A percentile compares a stretch with the other conserved stretches of the same genome.
Evolutionary conservation across 2,113 vertebrate species (phyloP).

Genomic region (Scophthalmus maximus): DNA sequence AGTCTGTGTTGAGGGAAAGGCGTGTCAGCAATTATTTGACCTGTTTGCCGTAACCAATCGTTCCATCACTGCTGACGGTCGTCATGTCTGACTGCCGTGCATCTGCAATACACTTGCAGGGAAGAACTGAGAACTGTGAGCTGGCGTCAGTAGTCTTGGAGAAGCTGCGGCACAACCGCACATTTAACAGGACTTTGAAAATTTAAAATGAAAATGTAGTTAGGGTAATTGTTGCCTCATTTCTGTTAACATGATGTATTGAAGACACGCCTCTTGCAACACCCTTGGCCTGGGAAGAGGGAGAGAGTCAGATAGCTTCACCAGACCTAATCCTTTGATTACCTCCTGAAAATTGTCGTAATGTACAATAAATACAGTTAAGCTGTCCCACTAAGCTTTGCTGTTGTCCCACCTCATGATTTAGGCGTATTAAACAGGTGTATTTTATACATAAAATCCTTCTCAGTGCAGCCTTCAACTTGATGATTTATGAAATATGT

Average conservation of each 20-base stretch:
- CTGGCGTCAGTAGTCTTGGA: conserved; percentile 1
- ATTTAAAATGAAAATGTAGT: background rate
- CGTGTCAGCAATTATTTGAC: background rate
- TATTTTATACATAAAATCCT: conserved; percentile 27
- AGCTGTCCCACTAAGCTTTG: background rate
- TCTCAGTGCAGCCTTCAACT: background rate
- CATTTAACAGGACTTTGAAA: background rate
- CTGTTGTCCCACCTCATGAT: background rate
- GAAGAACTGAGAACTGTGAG: background rate
- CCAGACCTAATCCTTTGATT: no score
- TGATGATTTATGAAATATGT: conserved; percentile 12
- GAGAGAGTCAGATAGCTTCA: background rate
- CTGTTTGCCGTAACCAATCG: background rate
- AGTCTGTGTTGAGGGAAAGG: no score
- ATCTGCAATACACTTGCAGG: background rate
- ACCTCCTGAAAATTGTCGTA: background rate
- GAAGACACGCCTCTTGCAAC: background rate
- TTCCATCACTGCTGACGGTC: conserved; percentile 6
- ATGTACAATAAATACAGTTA: background rate
- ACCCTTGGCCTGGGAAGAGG: background rate
- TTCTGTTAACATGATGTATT: background rate
- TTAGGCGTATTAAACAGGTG: conserved; percentile 18
- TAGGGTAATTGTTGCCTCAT: background rate
- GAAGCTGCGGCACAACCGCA: background rate
- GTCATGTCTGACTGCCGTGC: background rate